These are phyloP conservation scores for Euglossa dilemma DNA, from an alignment of 1,140 invertebrate species.

Conservation along the genomic window DNA sequence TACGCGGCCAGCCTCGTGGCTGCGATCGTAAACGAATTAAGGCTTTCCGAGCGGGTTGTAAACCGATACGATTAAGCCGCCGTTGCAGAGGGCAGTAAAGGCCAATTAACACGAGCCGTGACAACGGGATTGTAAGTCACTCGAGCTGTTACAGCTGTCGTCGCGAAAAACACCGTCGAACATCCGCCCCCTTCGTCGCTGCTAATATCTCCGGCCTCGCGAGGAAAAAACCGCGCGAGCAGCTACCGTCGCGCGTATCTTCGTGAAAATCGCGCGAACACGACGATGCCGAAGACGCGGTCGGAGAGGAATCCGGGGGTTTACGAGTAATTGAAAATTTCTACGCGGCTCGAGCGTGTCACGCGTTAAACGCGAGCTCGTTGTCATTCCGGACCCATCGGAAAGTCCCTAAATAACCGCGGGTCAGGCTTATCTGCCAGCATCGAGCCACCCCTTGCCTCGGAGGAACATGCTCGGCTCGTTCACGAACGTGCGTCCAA, in stretches of 20 bases:
- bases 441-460: constrained; percentile 70
- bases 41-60: constrained; percentile 72
- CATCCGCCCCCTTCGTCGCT: no score
- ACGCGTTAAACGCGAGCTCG: constrained; percentile 61
- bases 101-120: constrained; percentile 75
- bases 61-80: constrained; percentile 76
- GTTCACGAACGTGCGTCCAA: no score
- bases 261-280: background rate
- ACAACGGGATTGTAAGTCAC: constrained; percentile 75
- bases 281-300: background rate
- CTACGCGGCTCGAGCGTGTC: background rate
- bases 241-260: background rate
- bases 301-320: background rate
- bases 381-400: constrained; percentile 26
- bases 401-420: constrained; percentile 73
- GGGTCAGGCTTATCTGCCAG: constrained; percentile 60
- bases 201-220: background rate
- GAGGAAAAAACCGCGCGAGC: background rate
- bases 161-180: background rate
- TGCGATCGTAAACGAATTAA: constrained; percentile 77
- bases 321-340: constrained; percentile 34
- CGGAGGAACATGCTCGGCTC: constrained; percentile 25
- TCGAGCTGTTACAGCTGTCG: constrained; percentile 10
- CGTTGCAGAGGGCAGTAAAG: constrained; percentile 70
- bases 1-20: constrained; percentile 42